Conservation (phyloP, 2,797 vertebrate species). For the Pangasius macronema region DNA sequence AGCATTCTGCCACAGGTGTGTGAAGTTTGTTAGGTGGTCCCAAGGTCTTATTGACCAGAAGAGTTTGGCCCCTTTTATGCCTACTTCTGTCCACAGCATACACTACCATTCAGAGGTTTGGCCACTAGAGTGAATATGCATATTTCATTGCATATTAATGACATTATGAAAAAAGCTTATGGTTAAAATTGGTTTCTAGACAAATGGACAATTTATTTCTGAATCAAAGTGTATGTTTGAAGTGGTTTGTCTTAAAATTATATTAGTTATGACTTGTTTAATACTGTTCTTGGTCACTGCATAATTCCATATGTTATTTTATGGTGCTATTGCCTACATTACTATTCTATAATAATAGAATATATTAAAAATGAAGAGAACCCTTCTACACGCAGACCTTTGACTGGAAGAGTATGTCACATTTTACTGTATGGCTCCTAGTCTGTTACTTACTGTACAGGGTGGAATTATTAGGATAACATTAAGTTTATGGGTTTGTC, state of each 20-base stretch:
- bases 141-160: background rate
- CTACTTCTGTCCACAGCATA: background rate
- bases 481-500: constrained; percentile 18
- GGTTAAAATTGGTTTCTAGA: background rate
- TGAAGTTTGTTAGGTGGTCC: background rate
- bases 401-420: background rate
- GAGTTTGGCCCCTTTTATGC: background rate
- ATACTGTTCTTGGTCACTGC: background rate
- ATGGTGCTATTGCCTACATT: background rate
- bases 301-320: background rate
- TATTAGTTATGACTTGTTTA: background rate
- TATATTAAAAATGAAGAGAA: background rate
- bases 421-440: background rate
- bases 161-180: background rate
- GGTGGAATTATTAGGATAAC: background rate
- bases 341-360: background rate
- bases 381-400: background rate
- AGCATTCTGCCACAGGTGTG: background rate
- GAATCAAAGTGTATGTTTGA: background rate
- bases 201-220: background rate
- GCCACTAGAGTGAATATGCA: background rate
- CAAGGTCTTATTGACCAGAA: background rate
- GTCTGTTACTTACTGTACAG: background rate
- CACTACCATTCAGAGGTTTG: background rate
- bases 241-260: background rate